Evolutionary conservation across 53 echinoderm and acorn worm species (phyloP), one percentile per base, ranked within the genome.

Genomic region (Arbacia lixula): DNA sequence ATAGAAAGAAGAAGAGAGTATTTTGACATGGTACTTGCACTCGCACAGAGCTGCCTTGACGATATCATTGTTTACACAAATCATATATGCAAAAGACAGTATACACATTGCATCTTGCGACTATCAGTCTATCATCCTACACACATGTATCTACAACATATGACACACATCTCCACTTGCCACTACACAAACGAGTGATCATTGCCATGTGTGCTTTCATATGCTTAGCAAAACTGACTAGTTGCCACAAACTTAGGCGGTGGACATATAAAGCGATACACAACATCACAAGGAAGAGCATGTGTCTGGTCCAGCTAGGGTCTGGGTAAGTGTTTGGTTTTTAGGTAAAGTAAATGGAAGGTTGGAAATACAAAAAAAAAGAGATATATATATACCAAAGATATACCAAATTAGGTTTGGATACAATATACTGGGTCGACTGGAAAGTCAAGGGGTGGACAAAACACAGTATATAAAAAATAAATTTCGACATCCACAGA

Each of bases 261-360:
- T 69, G 69, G 41, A 69, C 69, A 69, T 29, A 69, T 33, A 69
- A 69, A 69, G 69, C 69, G 25, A 69, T 40, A 69, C 69, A 69
- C 69, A 46, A 69, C 69, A 69, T 16, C 16, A 43, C 50, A n/a
- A 77, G 77, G 57, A 31, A n/a, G n/a, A 81, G 21, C 34, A 46
- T 81, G 82, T 81, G 82, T 63, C 63, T 81, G 82, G 82, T 81
- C 82, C 82, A 46, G 64, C 63, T 81, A 81, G 82, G 82, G 82
- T 81, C 82, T 63, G 82, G 82, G 82, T 31, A 50, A 74, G 78
- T 81, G 82, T 81, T 46, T 81, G 82, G 64, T 64, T 10, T 64
- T 6, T 12, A 31, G 64, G 82, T 81, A 77, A 77, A 52, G 53
- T 39, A 75, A 33, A 53, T 35, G 60, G 36, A 55, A 53, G 74